A percentile compares a stretch with the other conserved stretches of the same genome.
phyloP scores from a whole-genome alignment of 2,888 invertebrate species.

The Parnassius mnemosyne region DNA sequence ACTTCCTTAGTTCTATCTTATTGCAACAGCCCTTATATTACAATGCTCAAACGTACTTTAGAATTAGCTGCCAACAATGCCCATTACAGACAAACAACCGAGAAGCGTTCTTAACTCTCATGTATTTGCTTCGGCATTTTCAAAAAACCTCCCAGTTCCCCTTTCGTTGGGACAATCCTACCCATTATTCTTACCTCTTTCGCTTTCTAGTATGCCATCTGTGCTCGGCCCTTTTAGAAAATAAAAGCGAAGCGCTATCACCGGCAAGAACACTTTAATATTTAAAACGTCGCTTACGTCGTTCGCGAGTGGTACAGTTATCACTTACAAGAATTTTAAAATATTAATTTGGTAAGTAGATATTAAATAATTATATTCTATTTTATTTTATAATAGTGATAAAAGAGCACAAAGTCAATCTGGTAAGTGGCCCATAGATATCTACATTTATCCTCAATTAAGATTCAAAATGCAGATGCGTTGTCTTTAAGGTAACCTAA shows the following conservation, averaged over 20 bases:
- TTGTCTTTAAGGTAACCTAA: too few relatives aligned
- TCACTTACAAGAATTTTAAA: constrained; percentile 12
- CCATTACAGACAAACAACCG: constrained; percentile 40
- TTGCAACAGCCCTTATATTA: not conserved
- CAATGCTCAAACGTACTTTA: constrained; percentile 29
- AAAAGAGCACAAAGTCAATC: too few relatives aligned
- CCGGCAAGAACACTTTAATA: constrained; percentile 16
- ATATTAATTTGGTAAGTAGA: not conserved
- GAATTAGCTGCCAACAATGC: constrained; percentile 46
- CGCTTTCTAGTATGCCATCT: constrained; percentile 9
- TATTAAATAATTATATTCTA: too few relatives aligned
- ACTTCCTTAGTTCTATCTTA: not conserved
- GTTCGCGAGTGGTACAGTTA: not conserved
- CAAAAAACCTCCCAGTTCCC: constrained; percentile 29
- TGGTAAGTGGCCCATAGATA: too few relatives aligned
- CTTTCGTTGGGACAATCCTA: constrained; percentile 2
- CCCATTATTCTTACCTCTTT: constrained; percentile 12
- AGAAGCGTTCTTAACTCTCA: constrained; percentile 45
- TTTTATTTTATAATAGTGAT: too few relatives aligned
- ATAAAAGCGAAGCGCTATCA: constrained; percentile 25
- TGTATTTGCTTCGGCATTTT: constrained; percentile 55
- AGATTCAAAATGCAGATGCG: too few relatives aligned
- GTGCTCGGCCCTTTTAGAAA: constrained; percentile 32
- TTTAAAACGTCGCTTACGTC: constrained; percentile 14
- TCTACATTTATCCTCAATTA: not conserved